Conservation (phyloP, 1,140 invertebrate species). For the Druon quercuslanigerum region DNA sequence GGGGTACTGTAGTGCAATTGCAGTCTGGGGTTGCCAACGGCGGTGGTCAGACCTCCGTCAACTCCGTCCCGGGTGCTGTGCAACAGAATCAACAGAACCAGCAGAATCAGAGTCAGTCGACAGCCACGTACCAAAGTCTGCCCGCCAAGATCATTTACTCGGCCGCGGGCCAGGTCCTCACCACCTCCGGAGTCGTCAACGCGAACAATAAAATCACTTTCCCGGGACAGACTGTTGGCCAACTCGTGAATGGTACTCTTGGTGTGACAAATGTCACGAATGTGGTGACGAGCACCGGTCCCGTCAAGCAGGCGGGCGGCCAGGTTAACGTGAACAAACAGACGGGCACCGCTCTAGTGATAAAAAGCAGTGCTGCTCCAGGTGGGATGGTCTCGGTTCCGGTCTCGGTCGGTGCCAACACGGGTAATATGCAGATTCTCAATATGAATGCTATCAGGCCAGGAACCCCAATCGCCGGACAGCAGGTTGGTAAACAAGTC, state of each 20-base stretch:
- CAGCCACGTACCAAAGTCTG: constrained; percentile 60
- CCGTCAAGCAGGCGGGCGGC: constrained; percentile 54
- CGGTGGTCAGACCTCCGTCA: constrained; percentile 69
- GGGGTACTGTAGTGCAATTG: constrained; percentile 75
- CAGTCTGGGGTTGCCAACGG: constrained; percentile 80
- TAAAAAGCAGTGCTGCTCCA: constrained; percentile 80
- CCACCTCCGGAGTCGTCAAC: constrained; percentile 65
- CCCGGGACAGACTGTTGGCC: constrained; percentile 77
- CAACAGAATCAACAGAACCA: constrained; percentile 50
- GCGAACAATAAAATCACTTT: constrained; percentile 67
- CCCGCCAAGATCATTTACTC: constrained; percentile 73
- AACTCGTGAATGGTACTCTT: constrained; percentile 69
- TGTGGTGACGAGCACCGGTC: constrained; percentile 61
- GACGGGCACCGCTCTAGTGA: constrained; percentile 81
- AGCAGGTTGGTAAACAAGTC: constrained; percentile 83
- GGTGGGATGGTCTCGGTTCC: constrained; percentile 81
- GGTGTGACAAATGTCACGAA: constrained; percentile 64
- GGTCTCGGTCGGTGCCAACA: constrained; percentile 73
- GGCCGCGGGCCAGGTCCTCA: constrained; percentile 68
- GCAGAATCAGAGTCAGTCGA: constrained; percentile 54
- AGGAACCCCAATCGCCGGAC: constrained; percentile 80
- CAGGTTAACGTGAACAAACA: constrained; percentile 75
- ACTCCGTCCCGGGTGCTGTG: constrained; percentile 56
- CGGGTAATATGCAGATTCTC: constrained; percentile 88
- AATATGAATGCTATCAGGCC: constrained; percentile 86